phyloP scores from a whole-genome alignment of 1,140 invertebrate genomes.

The Tetramorium parvispinum region DNA sequence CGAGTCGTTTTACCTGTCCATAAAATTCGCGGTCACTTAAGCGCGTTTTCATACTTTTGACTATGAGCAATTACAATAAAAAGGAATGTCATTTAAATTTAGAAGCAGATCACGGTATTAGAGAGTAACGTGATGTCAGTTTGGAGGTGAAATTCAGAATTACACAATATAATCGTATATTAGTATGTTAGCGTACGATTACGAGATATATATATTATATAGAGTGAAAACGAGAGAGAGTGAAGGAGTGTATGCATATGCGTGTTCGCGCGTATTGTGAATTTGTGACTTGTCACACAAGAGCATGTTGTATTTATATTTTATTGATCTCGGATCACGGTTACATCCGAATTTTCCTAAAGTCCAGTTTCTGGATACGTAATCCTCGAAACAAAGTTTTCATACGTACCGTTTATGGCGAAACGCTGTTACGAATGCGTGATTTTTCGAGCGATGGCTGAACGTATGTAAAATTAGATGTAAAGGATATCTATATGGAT shows the following conservation, averaged over 20 bases:
- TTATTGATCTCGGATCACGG: slow-evolving; percentile 70
- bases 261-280: slow-evolving; percentile 31
- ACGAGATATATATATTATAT: slow-evolving; percentile 54
- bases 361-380: slow-evolving; percentile 41
- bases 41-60: slow-evolving; percentile 67
- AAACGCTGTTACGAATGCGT: slow-evolving; percentile 31
- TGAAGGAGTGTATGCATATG: neutral
- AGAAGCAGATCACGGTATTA: slow-evolving; percentile 54
- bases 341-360: slow-evolving; percentile 65
- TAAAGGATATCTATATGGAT: slow-evolving; percentile 10
- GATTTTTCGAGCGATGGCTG: slow-evolving; percentile 19
- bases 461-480: slow-evolving; percentile 17
- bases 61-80: slow-evolving; percentile 62
- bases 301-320: slow-evolving; percentile 59
- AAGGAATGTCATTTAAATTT: slow-evolving; percentile 57
- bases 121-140: slow-evolving; percentile 60
- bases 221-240: slow-evolving; percentile 26
- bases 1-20: slow-evolving; percentile 20
- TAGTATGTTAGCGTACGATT: slow-evolving; percentile 67
- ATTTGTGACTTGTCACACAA: slow-evolving; percentile 9
- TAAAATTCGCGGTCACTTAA: slow-evolving; percentile 49
- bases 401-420: slow-evolving; percentile 23
- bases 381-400: slow-evolving; percentile 21
- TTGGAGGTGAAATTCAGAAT: slow-evolving; percentile 62
- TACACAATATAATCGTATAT: slow-evolving; percentile 69